Conservation (phyloP, 2,113 vertebrate species). For the Madoqua kirkii region DNA sequence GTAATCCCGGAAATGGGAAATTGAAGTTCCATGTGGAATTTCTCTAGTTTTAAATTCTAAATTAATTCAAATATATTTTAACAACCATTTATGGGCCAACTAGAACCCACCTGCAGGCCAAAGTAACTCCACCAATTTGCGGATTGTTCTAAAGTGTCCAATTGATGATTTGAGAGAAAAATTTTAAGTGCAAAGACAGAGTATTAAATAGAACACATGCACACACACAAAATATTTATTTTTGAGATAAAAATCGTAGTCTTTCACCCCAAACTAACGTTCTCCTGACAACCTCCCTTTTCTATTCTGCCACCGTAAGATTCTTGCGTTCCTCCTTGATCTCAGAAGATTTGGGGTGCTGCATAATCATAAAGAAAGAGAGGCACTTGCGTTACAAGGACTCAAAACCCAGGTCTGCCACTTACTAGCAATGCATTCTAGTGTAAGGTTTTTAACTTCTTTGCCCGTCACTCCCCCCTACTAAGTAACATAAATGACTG, state of each 20-base stretch:
- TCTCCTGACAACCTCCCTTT: not conserved
- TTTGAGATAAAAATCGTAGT: not conserved
- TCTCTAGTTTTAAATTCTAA: not conserved
- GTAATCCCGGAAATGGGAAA: not conserved
- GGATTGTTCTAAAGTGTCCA: not conserved
- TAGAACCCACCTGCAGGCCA: not conserved
- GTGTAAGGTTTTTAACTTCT: not conserved
- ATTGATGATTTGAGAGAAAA: not conserved
- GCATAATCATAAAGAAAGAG: not conserved
- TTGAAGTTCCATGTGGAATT: not conserved
- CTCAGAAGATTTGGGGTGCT: not conserved
- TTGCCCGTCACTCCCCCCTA: not conserved
- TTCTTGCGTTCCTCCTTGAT: not conserved
- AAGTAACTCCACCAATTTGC: not conserved
- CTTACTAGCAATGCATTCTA: not conserved
- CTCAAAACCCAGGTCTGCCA: not conserved
- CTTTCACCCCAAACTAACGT: not conserved
- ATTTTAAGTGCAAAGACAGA: not conserved
- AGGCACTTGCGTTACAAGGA: not conserved
- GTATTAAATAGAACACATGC: not conserved
- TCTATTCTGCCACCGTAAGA: not conserved
- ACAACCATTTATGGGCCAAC: not conserved
- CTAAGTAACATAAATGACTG: not conserved
- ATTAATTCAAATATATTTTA: slow-evolving; percentile 37
- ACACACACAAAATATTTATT: not conserved